Evolutionary conservation across 1,140 invertebrate species (phyloP).

Genomic region (Brachionus calyciflorus): DNA sequence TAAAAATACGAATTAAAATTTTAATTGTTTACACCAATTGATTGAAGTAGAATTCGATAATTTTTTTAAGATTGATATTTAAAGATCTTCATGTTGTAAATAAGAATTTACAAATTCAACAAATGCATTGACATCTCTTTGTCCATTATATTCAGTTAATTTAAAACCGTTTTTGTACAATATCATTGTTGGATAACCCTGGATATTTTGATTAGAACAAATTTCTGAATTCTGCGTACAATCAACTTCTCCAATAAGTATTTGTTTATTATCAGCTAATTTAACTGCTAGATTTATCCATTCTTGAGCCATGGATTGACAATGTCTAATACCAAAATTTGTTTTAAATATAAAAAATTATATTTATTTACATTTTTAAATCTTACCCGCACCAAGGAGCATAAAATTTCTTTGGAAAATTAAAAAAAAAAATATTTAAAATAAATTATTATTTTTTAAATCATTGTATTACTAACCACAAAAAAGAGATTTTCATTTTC

Average conservation of each 20-base stretch:
- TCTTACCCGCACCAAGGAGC: conserved; percentile 39
- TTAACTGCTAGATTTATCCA: conserved; percentile 20
- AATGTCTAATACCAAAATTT: neutral
- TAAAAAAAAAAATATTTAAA: neutral
- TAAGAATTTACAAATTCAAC: conserved; percentile 21
- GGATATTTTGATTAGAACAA: neutral
- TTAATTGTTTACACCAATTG: too few relatives aligned
- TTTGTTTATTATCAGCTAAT: neutral
- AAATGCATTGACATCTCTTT: neutral
- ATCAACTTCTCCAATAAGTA: conserved; percentile 13
- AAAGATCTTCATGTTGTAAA: conserved; percentile 32
- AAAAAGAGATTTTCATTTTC: neutral
- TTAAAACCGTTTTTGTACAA: neutral
- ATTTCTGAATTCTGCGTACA: conserved; percentile 6
- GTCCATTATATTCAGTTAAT: neutral
- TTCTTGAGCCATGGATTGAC: conserved; percentile 5
- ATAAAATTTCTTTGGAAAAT: conserved; percentile 39
- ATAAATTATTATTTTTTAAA: neutral
- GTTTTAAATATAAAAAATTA: neutral
- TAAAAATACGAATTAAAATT: too few relatives aligned
- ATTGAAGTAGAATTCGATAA: too few relatives aligned
- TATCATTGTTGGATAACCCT: conserved; percentile 7
- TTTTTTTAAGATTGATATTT: too few relatives aligned
- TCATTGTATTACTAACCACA: neutral
- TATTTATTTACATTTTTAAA: neutral